phyloP scores from a whole-genome alignment of 2,797 vertebrate species.

The Cossypha heuglini region DNA sequence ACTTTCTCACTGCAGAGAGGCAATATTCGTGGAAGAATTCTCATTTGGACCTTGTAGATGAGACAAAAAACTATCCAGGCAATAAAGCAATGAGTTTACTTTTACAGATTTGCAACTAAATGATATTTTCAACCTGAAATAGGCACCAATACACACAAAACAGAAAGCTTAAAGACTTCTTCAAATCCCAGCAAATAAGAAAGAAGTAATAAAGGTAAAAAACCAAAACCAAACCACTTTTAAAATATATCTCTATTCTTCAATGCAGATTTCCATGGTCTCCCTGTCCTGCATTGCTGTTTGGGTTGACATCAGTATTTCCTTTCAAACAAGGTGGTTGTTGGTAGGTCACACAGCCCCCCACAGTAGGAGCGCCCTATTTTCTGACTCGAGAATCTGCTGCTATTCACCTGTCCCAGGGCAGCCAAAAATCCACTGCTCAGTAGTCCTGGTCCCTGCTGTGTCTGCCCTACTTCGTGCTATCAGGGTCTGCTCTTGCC shows the following conservation, averaged over 20 bases:
- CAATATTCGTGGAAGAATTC: background rate
- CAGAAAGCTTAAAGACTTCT: background rate
- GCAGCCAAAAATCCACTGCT: conserved; percentile 17
- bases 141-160: background rate
- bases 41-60: background rate
- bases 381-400: conserved; percentile 35
- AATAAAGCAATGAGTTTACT: background rate
- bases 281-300: background rate
- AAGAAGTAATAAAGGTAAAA: background rate
- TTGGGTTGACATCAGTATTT: background rate
- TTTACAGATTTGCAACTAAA: background rate
- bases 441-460: background rate
- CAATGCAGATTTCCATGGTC: background rate
- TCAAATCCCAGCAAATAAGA: background rate
- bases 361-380: background rate
- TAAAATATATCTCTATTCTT: background rate
- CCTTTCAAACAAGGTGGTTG: background rate
- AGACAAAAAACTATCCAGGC: background rate
- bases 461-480: conserved; percentile 34
- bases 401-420: background rate
- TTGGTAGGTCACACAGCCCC: background rate
- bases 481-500: background rate
- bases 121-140: background rate
- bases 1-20: background rate
- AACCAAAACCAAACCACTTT: background rate